Evolutionary conservation across 2,113 vertebrate genomes (phyloP).

Genomic region (Corynorhinus townsendii): DNA sequence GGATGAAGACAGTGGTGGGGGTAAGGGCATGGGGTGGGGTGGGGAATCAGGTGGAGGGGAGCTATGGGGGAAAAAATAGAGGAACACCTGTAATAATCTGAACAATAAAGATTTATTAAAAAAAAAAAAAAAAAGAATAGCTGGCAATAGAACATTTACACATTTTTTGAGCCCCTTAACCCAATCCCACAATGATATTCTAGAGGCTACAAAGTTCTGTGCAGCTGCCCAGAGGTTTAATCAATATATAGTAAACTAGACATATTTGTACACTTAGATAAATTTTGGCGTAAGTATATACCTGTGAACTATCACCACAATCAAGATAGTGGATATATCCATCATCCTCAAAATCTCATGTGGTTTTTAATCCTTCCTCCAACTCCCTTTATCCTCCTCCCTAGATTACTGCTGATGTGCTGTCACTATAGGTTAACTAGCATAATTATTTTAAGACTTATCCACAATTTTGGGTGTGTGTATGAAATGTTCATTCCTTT

Average conservation of each 20-base stretch:
- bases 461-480: background rate
- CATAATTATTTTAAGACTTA: constrained; percentile 34
- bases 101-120: too few species aligned
- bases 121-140: background rate
- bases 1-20: too few species aligned
- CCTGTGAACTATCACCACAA: background rate
- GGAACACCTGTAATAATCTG: too few species aligned
- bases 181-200: background rate
- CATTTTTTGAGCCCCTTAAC: background rate
- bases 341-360: background rate
- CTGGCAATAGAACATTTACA: background rate
- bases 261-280: background rate
- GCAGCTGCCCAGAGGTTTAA: background rate
- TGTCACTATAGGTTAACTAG: background rate
- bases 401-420: background rate
- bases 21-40: too few species aligned
- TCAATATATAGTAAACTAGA: background rate
- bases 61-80: too few species aligned
- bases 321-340: background rate
- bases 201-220: background rate
- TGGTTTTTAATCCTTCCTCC: background rate
- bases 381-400: background rate
- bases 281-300: background rate
- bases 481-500: background rate
- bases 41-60: too few species aligned